These are phyloP conservation scores for Heterodera filipjevi DNA, from an alignment of 2,888 invertebrate species.

Conservation along the genomic window DNA sequence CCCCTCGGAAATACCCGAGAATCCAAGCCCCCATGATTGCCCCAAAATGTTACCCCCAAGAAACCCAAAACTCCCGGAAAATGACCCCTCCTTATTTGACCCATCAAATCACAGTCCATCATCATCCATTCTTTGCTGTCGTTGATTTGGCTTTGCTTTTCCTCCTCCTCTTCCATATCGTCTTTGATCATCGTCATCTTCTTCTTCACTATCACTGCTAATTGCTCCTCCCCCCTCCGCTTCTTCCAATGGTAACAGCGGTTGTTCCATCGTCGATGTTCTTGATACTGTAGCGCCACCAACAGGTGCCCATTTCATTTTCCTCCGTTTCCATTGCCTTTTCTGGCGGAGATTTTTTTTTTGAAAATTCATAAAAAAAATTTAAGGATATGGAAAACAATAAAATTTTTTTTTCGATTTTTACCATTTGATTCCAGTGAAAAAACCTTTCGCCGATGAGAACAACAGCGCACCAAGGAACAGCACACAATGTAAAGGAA, in stretches of 20 bases:
- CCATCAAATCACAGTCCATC: no score
- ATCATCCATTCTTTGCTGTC: no score
- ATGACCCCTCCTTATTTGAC: no score
- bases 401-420: background rate
- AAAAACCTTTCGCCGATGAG: background rate
- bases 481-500: slow-evolving; percentile 16
- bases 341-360: no score
- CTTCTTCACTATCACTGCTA: background rate
- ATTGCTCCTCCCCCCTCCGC: background rate
- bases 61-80: no score
- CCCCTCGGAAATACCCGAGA: no score
- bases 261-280: background rate
- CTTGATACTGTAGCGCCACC: background rate
- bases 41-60: no score
- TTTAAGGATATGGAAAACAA: no score
- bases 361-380: no score
- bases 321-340: background rate
- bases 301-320: background rate
- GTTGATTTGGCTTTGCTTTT: no score
- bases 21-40: no score
- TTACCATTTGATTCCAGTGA: background rate
- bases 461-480: background rate
- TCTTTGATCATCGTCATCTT: background rate
- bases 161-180: background rate
- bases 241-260: background rate